Percentiles rank a stretch among this genome's conserved stretches.
These are phyloP conservation scores for Hedychridium roseum DNA, from an alignment of 2,888 invertebrate genomes.

Conservation along the genomic window DNA sequence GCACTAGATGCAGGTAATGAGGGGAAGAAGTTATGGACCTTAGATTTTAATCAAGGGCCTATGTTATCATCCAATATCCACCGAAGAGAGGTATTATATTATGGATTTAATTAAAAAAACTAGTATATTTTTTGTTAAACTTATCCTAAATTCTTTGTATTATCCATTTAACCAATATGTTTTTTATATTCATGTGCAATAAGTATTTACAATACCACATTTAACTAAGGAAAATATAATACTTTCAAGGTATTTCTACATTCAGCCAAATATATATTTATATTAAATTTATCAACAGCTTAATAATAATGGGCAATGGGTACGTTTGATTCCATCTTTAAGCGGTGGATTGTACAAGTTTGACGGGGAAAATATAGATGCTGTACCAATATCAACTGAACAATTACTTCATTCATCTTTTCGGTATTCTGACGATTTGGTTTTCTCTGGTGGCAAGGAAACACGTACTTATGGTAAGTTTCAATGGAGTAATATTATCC, in stretches of 20 bases:
- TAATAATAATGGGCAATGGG: constrained; percentile 84
- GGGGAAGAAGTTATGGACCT: constrained; percentile 79
- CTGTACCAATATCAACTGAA: constrained; percentile 87
- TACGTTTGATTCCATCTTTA: constrained; percentile 91
- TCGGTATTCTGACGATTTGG: constrained; percentile 84
- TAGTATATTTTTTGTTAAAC: constrained; percentile 4
- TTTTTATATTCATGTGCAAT: constrained; percentile 1
- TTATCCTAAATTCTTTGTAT: constrained; percentile 3
- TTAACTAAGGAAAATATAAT: neutral
- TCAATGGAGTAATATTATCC: neutral
- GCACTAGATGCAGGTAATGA: constrained; percentile 77
- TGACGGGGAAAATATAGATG: constrained; percentile 87
- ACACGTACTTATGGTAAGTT: constrained; percentile 78
- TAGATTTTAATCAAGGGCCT: constrained; percentile 78
- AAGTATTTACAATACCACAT: neutral
- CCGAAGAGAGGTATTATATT: constrained; percentile 75
- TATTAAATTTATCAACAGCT: constrained; percentile 65
- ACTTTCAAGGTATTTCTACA: constrained; percentile 4
- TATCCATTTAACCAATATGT: constrained; percentile 6
- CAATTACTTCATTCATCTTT: constrained; percentile 86
- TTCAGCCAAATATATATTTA: neutral
- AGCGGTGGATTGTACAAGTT: constrained; percentile 92
- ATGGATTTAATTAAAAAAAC: constrained; percentile 3
- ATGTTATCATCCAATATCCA: constrained; percentile 90
- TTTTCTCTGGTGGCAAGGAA: constrained; percentile 89